Conservation (phyloP, 2,888 invertebrate species). For the Lasioglossum leucozonium region DNA sequence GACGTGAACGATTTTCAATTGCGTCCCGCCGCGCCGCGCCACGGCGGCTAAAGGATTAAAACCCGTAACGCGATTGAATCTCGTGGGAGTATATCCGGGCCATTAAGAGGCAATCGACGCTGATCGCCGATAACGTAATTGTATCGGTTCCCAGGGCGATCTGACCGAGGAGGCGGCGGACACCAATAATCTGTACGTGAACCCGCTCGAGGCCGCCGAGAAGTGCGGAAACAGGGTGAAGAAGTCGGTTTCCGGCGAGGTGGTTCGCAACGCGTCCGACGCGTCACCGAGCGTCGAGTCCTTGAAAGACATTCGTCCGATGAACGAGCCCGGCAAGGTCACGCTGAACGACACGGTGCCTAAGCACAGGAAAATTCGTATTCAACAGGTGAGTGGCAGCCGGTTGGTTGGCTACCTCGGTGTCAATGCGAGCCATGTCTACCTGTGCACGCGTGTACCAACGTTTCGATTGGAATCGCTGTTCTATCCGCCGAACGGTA, state of each 20-base stretch:
- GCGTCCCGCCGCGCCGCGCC: not conserved
- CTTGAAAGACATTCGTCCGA: constrained; percentile 82
- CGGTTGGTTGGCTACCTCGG: not conserved
- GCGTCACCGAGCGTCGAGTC: constrained; percentile 84
- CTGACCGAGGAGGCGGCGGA: constrained; percentile 90
- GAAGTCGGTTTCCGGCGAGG: constrained; percentile 92
- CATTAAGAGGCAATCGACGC: not conserved
- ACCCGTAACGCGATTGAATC: not conserved
- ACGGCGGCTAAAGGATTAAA: not conserved
- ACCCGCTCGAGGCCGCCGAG: constrained; percentile 89
- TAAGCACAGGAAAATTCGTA: constrained; percentile 94
- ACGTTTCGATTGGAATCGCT: not conserved
- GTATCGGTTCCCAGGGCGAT: constrained; percentile 85
- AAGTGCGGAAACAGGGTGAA: constrained; percentile 88
- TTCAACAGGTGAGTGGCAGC: constrained; percentile 89
- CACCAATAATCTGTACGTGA: constrained; percentile 95
- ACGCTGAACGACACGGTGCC: constrained; percentile 90
- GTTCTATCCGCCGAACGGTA: not conserved
- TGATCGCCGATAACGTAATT: constrained; percentile 16
- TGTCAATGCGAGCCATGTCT: not conserved
- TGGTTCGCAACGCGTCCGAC: constrained; percentile 85
- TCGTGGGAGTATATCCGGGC: not conserved
- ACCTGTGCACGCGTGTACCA: not conserved
- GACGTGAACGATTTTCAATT: not conserved
- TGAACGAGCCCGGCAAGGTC: constrained; percentile 81